phyloP scores from a whole-genome alignment of 2,797 vertebrate species.

The Argya squamiceps region DNA sequence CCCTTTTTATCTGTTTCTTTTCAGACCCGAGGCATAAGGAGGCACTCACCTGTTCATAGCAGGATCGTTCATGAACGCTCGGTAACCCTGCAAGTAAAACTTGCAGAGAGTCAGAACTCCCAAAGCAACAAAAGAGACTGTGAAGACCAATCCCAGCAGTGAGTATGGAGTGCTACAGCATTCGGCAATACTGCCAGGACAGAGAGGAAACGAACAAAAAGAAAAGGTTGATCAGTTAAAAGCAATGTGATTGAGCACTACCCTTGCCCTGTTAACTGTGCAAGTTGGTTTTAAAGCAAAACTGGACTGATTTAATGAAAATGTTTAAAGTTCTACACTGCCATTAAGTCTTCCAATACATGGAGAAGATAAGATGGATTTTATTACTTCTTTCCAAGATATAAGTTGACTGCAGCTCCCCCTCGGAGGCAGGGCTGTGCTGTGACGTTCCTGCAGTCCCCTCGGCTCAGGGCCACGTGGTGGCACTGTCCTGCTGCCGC shows the following conservation, averaged over 20 bases:
- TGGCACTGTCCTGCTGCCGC: not conserved
- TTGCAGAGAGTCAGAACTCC: conserved; percentile 98
- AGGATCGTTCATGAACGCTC: conserved; percentile 98
- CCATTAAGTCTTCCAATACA: not conserved
- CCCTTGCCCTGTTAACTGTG: not conserved
- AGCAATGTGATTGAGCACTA: not conserved
- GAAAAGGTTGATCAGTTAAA: not conserved
- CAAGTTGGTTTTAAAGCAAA: not conserved
- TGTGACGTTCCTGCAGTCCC: not conserved
- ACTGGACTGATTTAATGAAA: not conserved
- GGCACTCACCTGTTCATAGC: conserved; percentile 91
- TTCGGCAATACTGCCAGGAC: conserved; percentile 88
- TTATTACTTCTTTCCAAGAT: not conserved
- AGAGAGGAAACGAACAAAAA: not conserved
- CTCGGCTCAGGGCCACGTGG: not conserved
- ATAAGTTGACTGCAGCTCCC: not conserved
- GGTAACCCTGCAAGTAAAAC: conserved; percentile 97
- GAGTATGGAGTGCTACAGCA: conserved; percentile 98
- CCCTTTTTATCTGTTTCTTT: not conserved
- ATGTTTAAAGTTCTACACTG: not conserved
- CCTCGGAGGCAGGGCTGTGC: not conserved
- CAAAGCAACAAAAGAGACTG: conserved; percentile 94
- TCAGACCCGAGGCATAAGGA: not conserved
- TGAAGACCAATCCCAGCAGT: conserved; percentile 95
- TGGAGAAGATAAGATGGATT: not conserved